phyloP scores from a whole-genome alignment of 2,113 vertebrate genomes.

The Lichenostomus cassidix region DNA sequence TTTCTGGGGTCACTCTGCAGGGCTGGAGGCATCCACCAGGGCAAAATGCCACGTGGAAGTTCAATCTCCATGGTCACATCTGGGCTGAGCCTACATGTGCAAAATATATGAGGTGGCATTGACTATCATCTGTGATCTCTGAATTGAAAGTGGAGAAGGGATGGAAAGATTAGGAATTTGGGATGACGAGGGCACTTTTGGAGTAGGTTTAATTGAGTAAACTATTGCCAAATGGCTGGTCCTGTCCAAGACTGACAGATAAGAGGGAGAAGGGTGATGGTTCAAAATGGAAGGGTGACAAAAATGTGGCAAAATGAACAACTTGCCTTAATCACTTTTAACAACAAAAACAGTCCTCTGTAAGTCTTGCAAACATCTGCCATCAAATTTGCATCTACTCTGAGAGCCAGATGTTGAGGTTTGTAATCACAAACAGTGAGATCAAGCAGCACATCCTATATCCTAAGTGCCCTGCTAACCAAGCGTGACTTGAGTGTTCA shows the following conservation, averaged over 20 bases:
- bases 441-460: constrained; percentile 46
- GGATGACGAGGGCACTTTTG: background rate
- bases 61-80: background rate
- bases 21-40: background rate
- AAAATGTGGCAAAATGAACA: constrained; percentile 2
- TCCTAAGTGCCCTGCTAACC: constrained; percentile 62
- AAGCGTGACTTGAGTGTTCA: constrained; percentile 67
- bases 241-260: background rate
- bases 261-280: background rate
- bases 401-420: constrained; percentile 75
- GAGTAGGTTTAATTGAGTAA: background rate
- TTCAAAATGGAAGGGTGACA: constrained; percentile 13
- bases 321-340: background rate
- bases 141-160: background rate
- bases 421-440: constrained; percentile 59
- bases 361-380: constrained; percentile 56
- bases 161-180: background rate
- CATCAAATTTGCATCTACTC: constrained; percentile 29
- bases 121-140: background rate
- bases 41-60: background rate
- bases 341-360: background rate
- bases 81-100: background rate
- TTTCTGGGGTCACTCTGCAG: background rate
- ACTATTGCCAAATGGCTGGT: constrained; percentile 42
- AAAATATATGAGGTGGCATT: accelerated